Percentiles rank a stretch among this genome's conserved stretches.
These are phyloP conservation scores for Thamnophis elegans DNA, from an alignment of 2,797 vertebrate genomes.

Conservation along the genomic window DNA sequence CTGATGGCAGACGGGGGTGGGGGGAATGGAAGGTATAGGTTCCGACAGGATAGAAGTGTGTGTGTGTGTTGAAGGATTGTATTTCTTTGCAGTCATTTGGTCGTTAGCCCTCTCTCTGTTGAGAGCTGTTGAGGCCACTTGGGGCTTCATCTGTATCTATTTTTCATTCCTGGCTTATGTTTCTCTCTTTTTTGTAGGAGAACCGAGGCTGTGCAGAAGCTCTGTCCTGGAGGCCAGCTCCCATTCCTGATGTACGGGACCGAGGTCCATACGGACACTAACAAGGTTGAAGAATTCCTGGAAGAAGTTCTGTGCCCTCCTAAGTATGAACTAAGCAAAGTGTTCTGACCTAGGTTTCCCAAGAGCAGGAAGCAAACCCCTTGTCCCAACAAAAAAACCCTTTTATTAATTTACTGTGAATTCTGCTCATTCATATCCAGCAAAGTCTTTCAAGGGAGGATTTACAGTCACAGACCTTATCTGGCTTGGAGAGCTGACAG, in stretches of 20 bases:
- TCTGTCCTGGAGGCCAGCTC: conserved; percentile 88
- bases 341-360: too few relatives aligned
- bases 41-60: not conserved
- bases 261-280: conserved; percentile 91
- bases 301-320: conserved; percentile 86
- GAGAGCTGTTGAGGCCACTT: not conserved
- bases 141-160: not conserved
- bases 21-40: not conserved
- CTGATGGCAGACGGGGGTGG: not conserved
- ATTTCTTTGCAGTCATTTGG: not conserved
- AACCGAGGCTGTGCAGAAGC: conserved; percentile 84
- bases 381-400: too few relatives aligned
- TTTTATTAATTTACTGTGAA: too few relatives aligned
- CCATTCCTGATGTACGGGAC: conserved; percentile 84
- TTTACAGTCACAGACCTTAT: too few relatives aligned
- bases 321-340: conserved; percentile 70
- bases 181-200: conserved; percentile 72
- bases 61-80: not conserved
- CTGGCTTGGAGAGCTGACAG: too few relatives aligned
- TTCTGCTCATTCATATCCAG: too few relatives aligned
- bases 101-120: not conserved
- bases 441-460: too few relatives aligned
- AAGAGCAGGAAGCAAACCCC: too few relatives aligned
- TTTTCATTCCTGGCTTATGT: not conserved
- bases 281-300: conserved; percentile 93